These are phyloP conservation scores for Bellardia bayeri DNA, from an alignment of 2,888 invertebrate species.

Conservation along the genomic window DNA sequence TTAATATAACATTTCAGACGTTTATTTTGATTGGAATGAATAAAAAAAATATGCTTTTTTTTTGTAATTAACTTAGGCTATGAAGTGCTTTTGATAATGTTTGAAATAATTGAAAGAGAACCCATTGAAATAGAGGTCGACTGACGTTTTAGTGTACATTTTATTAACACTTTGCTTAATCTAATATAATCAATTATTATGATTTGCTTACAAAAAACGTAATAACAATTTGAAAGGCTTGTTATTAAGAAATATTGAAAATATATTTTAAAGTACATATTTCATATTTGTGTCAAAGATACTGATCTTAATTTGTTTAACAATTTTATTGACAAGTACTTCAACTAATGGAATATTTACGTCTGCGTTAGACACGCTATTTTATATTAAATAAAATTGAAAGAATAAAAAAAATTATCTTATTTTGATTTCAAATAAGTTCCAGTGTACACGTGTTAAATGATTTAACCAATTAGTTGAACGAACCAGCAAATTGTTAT, in stretches of 20 bases:
- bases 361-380: neutral
- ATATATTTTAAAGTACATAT: no score
- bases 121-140: neutral
- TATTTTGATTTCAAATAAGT: no score
- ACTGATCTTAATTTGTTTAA: neutral
- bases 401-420: no score
- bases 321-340: no score
- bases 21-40: neutral
- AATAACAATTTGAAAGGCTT: neutral
- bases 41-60: neutral
- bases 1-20: neutral
- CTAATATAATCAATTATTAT: neutral
- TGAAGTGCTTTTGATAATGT: conserved; percentile 3
- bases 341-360: neutral
- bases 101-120: neutral
- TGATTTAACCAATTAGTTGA: no score
- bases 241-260: neutral
- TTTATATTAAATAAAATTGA: no score
- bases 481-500: no score
- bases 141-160: neutral
- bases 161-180: neutral
- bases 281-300: neutral
- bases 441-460: no score
- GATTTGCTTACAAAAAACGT: neutral
- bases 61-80: neutral